phyloP scores from a whole-genome alignment of 2,113 vertebrate genomes.

The cattle (Bos taurus) region ARS-UCD2.0 NC_037338.1:34153001-34153500 shows the following conservation, averaged over 20 bases:
- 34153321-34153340: neutral
- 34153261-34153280: neutral
- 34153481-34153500: neutral
- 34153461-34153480: neutral
- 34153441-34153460: neutral
- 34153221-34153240: neutral
- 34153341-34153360: neutral
- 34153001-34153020: neutral
- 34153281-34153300: neutral
- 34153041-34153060: neutral
- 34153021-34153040: neutral
- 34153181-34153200: neutral
- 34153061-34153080: neutral
- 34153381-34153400: neutral
- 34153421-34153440: neutral
- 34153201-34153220: neutral
- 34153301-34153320: neutral
- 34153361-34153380: neutral
- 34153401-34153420: neutral
- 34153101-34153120: neutral
- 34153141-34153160: neutral
- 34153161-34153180: neutral
- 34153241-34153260: neutral
- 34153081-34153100: neutral
- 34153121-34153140: neutral